A percentile compares a stretch with the other conserved stretches of the same genome.
Conservation (phyloP, 2,113 vertebrate species). For the Macroglossus sobrinus region DNA sequence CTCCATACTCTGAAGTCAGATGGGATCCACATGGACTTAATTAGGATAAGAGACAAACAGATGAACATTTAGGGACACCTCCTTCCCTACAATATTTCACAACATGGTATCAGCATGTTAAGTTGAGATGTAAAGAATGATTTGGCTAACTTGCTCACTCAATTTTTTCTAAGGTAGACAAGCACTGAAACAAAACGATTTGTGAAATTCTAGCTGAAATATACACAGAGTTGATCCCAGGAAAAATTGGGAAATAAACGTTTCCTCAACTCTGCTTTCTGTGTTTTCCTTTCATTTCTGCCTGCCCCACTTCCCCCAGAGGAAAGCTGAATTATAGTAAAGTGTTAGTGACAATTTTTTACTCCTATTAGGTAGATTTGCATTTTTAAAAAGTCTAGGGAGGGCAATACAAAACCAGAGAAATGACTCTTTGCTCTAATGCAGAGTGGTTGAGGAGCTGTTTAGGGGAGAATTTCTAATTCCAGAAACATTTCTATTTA, state of each 20-base stretch:
- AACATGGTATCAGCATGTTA: neutral
- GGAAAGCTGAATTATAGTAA: neutral
- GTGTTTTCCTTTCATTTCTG: neutral
- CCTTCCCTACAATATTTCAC: slow-evolving; percentile 15
- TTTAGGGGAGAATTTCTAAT: neutral
- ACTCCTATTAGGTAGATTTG: neutral
- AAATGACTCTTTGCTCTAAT: neutral
- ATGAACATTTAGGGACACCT: neutral
- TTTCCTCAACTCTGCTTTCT: neutral
- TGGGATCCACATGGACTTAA: slow-evolving; percentile 44
- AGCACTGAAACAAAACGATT: slow-evolving; percentile 21
- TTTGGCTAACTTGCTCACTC: neutral
- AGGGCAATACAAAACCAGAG: neutral
- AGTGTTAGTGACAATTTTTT: neutral
- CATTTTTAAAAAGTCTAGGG: neutral
- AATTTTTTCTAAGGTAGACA: slow-evolving; percentile 37
- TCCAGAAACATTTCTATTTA: neutral
- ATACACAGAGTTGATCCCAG: neutral
- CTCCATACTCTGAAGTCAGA: slow-evolving; percentile 12
- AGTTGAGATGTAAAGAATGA: neutral
- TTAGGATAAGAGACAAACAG: slow-evolving; percentile 50
- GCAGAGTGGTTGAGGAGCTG: neutral
- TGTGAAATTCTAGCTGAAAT: slow-evolving; percentile 18
- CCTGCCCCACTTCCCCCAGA: neutral
- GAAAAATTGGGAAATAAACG: slow-evolving; percentile 40